Evolutionary conservation across 2,888 invertebrate genomes (phyloP).

Genomic region (Drosophila niveifrons): DNA sequence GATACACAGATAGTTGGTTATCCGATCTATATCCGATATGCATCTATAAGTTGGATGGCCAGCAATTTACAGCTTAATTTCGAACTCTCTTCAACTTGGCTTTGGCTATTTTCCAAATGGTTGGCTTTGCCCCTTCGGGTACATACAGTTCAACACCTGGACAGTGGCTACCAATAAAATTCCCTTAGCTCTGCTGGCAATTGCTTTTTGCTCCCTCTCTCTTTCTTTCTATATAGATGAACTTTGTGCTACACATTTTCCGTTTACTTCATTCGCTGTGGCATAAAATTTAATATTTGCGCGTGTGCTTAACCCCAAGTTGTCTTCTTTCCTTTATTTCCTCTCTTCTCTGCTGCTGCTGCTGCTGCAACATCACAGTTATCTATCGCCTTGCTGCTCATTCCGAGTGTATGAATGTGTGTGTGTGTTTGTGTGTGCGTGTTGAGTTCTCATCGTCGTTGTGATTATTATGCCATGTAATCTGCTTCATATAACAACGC

Average conservation of each 20-base stretch:
- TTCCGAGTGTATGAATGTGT: slow-evolving; percentile 19
- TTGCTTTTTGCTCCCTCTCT: background rate
- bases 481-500: slow-evolving; percentile 74
- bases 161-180: slow-evolving; percentile 25
- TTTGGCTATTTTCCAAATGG: slow-evolving; percentile 35
- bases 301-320: slow-evolving; percentile 68
- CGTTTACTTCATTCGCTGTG: slow-evolving; percentile 43
- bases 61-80: slow-evolving; percentile 17
- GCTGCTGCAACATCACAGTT: slow-evolving; percentile 21
- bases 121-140: slow-evolving; percentile 14
- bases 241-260: slow-evolving; percentile 31
- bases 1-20: background rate
- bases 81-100: slow-evolving; percentile 20
- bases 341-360: background rate
- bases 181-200: slow-evolving; percentile 3
- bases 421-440: slow-evolving; percentile 34
- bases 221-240: background rate
- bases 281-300: slow-evolving; percentile 79
- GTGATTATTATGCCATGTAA: slow-evolving; percentile 82
- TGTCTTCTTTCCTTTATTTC: background rate
- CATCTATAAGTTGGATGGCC: background rate
- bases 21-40: background rate
- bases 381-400: slow-evolving; percentile 39
- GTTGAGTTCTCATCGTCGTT: slow-evolving; percentile 44
- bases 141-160: slow-evolving; percentile 28